Evolutionary conservation across 2,113 vertebrate genomes (phyloP).

Genomic region (Ophiodon elongatus): DNA sequence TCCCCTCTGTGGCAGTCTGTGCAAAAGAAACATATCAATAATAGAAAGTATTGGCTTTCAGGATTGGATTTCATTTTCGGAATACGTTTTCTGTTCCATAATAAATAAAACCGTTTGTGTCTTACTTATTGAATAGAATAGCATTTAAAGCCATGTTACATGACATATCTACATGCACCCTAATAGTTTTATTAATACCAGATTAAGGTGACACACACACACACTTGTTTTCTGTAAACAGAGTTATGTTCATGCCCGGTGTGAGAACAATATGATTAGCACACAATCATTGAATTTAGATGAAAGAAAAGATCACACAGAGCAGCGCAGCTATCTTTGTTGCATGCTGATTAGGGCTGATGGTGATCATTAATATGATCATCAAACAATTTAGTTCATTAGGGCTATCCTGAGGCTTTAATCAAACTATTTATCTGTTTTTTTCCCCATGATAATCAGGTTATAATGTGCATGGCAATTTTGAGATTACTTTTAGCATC

Average conservation of each 20-base stretch:
- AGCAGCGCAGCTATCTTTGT: not conserved
- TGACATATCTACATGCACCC: not conserved
- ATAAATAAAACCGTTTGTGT: not conserved
- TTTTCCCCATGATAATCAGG: not conserved
- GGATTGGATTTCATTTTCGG: not conserved
- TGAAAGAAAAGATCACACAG: conserved; percentile 13
- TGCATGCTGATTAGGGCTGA: not conserved
- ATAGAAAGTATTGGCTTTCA: not conserved
- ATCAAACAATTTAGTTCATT: not conserved
- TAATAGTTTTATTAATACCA: not conserved
- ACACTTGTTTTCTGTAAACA: conserved; percentile 2
- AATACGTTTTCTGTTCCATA: conserved; percentile 24
- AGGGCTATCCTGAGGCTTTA: not conserved
- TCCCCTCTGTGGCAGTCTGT: conserved; percentile 11
- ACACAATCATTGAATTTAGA: not conserved
- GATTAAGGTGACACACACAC: not conserved
- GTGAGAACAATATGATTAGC: conserved; percentile 3
- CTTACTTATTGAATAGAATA: not conserved
- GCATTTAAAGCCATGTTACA: not conserved
- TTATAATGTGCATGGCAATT: not conserved
- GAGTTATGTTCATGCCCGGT: not conserved
- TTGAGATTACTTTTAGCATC: not conserved
- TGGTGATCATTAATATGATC: not conserved
- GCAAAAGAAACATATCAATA: conserved; percentile 37
- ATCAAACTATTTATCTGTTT: conserved; percentile 2